A percentile compares a stretch with the other conserved stretches of the same genome.
phyloP scores from a whole-genome alignment of 1,140 invertebrate genomes.

The Halyomorpha halys region DNA sequence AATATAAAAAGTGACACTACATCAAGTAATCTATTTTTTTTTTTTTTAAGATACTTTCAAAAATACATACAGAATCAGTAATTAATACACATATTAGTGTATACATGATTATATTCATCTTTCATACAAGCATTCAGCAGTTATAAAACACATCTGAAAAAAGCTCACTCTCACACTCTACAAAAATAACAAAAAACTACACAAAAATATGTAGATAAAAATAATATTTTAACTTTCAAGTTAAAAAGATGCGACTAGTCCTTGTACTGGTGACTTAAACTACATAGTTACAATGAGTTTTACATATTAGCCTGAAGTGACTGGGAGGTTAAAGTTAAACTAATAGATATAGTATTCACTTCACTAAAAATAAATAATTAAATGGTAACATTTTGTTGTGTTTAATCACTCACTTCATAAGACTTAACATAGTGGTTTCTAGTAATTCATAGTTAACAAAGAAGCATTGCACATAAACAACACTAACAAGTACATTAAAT shows the following conservation, averaged over 20 bases:
- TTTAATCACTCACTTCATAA: slow-evolving; percentile 25
- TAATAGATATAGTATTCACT: slow-evolving; percentile 21
- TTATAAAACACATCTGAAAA: slow-evolving; percentile 18
- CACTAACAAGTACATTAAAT: slow-evolving; percentile 28
- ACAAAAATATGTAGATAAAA: slow-evolving; percentile 21
- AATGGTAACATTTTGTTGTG: slow-evolving; percentile 27
- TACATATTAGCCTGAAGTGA: slow-evolving; percentile 16
- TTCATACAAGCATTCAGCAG: slow-evolving; percentile 18
- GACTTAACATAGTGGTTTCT: slow-evolving; percentile 25
- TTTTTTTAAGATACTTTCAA: slow-evolving; percentile 23
- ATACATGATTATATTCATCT: slow-evolving; percentile 12
- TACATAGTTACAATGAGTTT: slow-evolving; percentile 11
- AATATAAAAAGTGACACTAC: slow-evolving; percentile 16
- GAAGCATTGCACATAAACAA: slow-evolving; percentile 29
- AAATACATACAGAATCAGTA: slow-evolving; percentile 20
- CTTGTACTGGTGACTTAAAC: slow-evolving; percentile 20
- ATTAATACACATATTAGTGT: slow-evolving; percentile 14
- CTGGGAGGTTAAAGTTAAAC: slow-evolving; percentile 21
- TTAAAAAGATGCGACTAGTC: slow-evolving; percentile 21
- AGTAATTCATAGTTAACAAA: slow-evolving; percentile 27
- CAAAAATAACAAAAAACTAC: slow-evolving; percentile 21
- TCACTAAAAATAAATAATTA: slow-evolving; percentile 27
- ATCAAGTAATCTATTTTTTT: slow-evolving; percentile 13
- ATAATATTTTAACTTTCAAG: slow-evolving; percentile 20
- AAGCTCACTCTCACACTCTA: slow-evolving; percentile 18